Conservation (phyloP, 1,140 invertebrate genomes). For the Schlechtendalia chinensis region DNA sequence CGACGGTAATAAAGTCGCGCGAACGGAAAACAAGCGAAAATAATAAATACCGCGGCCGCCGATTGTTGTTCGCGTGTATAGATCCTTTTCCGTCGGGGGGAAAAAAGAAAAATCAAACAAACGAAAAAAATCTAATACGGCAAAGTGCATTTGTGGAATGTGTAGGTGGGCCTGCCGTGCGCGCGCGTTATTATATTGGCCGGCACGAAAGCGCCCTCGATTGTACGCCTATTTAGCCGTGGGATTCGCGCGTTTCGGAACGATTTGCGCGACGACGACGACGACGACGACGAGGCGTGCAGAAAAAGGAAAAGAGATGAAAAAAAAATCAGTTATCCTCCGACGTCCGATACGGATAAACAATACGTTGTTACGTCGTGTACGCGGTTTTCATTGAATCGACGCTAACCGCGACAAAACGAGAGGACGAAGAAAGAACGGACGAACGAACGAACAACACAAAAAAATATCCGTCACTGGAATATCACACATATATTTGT, state of each 20-base stretch:
- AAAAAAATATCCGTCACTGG: constrained; percentile 3
- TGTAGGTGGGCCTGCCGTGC: background rate
- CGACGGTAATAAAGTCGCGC: background rate
- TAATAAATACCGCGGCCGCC: background rate
- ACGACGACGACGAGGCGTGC: background rate
- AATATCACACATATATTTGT: background rate
- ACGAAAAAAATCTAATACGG: background rate
- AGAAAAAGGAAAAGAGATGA: background rate
- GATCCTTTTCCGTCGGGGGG: constrained; percentile 15
- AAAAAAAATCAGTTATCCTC: constrained; percentile 46
- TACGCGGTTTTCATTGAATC: constrained; percentile 28
- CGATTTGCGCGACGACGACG: background rate
- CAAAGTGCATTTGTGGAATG: background rate
- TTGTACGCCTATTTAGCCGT: constrained; percentile 42
- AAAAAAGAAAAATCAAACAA: no score
- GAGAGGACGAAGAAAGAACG: constrained; percentile 2
- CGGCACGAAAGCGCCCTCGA: constrained; percentile 42
- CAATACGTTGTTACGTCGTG: no score
- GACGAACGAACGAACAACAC: constrained; percentile 1
- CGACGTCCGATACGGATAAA: constrained; percentile 38
- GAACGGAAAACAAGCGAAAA: background rate
- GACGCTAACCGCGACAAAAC: background rate
- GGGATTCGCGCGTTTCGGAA: constrained; percentile 41
- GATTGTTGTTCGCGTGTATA: constrained; percentile 13
- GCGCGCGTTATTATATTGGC: background rate